Conservation (phyloP, 2,888 invertebrate species). For the Fabriciana adippe region DNA sequence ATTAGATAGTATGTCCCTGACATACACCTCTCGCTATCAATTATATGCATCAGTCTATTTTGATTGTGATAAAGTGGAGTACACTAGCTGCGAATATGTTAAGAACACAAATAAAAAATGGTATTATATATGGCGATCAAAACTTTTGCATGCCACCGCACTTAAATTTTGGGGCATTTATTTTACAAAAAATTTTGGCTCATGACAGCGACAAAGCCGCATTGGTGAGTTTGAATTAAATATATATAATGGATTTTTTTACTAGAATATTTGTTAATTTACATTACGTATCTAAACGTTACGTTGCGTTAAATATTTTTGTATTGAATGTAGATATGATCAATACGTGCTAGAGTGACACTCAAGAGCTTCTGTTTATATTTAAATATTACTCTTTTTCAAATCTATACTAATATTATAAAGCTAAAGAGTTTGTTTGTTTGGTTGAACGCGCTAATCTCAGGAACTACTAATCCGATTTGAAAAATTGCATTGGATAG, state of each 20-base stretch:
- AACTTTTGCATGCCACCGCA: conserved; percentile 53
- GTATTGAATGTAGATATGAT: no score
- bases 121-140: conserved; percentile 51
- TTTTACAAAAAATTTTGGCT: conserved; percentile 50
- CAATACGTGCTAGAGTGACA: no score
- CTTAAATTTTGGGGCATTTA: conserved; percentile 57
- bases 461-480: no score
- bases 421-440: no score
- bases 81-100: conserved; percentile 31
- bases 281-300: no score
- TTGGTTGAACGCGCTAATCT: no score
- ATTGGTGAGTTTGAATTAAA: conserved; percentile 52
- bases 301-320: no score
- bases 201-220: conserved; percentile 51
- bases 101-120: conserved; percentile 37
- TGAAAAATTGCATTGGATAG: no score
- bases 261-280: not conserved
- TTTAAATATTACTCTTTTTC: no score
- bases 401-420: no score
- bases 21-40: not conserved
- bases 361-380: no score
- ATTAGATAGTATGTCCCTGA: conserved; percentile 1
- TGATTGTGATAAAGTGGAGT: conserved; percentile 1
- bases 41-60: conserved; percentile 11
- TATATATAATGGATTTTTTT: not conserved